A percentile compares a stretch with the other conserved stretches of the same genome.
Evolutionary conservation across 1,140 invertebrate genomes (phyloP).

Genomic region (Drosophila triauraria): DNA sequence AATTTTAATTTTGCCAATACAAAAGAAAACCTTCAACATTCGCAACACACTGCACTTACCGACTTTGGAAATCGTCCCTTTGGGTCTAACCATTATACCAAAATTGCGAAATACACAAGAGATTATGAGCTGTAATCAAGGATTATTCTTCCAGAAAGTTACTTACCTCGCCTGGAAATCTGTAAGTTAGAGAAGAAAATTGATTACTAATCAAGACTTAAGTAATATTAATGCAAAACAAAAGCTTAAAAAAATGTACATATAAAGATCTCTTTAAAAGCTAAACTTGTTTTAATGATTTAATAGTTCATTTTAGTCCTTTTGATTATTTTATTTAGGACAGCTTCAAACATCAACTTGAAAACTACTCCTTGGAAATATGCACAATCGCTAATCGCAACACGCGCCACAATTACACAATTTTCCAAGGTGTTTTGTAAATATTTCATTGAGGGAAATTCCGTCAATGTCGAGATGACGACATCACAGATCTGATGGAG

Average conservation of each 20-base stretch:
- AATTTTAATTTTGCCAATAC: conserved; percentile 51
- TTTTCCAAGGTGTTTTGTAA: conserved; percentile 46
- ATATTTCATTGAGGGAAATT: conserved; percentile 57
- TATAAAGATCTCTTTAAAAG: background rate
- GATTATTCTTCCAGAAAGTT: background rate
- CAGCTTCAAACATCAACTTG: background rate
- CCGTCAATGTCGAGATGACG: conserved; percentile 4
- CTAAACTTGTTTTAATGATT: background rate
- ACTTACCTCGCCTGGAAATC: conserved; percentile 70
- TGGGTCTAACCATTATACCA: conserved; percentile 33
- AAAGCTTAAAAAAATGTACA: conserved; percentile 1
- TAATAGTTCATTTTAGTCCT: too few species aligned
- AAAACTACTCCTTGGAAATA: background rate
- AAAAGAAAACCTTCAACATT: conserved; percentile 54
- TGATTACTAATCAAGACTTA: conserved; percentile 7
- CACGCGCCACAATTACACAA: conserved; percentile 59
- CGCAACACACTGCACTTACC: conserved; percentile 70
- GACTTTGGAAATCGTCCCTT: conserved; percentile 56
- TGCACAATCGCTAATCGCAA: conserved; percentile 9
- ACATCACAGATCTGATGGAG: conserved; percentile 1
- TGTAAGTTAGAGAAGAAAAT: conserved; percentile 32
- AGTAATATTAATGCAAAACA: background rate
- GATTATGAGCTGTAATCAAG: background rate
- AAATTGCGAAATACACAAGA: conserved; percentile 6
- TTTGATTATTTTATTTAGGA: too few species aligned